These are phyloP conservation scores for Drosophila paucipuncta DNA, from an alignment of 2,888 invertebrate genomes.

Conservation along the genomic window DNA sequence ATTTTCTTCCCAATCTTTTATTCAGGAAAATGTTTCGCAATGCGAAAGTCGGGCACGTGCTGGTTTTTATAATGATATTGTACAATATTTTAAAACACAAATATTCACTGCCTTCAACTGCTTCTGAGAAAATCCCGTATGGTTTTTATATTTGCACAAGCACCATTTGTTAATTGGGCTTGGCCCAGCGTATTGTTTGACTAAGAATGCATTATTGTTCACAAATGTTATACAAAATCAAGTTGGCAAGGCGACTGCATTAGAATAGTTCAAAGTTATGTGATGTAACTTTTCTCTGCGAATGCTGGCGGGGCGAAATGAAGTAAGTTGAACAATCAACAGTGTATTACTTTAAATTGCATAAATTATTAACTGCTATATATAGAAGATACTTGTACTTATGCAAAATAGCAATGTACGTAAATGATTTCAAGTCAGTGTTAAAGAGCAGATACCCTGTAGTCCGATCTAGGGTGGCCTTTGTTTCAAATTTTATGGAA, in stretches of 20 bases:
- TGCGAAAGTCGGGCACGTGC: background rate
- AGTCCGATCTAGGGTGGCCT: background rate
- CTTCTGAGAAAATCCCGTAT: background rate
- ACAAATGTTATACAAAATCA: background rate
- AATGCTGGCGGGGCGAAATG: too few species aligned
- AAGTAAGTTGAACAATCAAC: background rate
- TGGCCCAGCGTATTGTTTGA: background rate
- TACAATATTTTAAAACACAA: background rate
- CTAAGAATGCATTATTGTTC: background rate
- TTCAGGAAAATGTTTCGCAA: background rate
- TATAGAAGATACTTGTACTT: conserved; percentile 19
- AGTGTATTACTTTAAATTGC: conserved; percentile 9
- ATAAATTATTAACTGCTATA: conserved; percentile 15
- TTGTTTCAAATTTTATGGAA: background rate
- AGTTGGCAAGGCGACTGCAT: background rate
- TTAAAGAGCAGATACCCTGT: conserved; percentile 10
- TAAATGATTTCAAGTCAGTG: background rate
- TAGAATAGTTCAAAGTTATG: background rate
- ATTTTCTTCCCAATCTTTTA: conserved; percentile 3
- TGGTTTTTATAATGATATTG: background rate
- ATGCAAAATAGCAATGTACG: conserved; percentile 16
- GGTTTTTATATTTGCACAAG: background rate
- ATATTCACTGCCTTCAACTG: background rate
- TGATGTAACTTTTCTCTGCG: background rate
- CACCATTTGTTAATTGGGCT: background rate